Evolutionary conservation across 2,888 invertebrate species (phyloP).

Genomic region (Philereme vetulata): DNA sequence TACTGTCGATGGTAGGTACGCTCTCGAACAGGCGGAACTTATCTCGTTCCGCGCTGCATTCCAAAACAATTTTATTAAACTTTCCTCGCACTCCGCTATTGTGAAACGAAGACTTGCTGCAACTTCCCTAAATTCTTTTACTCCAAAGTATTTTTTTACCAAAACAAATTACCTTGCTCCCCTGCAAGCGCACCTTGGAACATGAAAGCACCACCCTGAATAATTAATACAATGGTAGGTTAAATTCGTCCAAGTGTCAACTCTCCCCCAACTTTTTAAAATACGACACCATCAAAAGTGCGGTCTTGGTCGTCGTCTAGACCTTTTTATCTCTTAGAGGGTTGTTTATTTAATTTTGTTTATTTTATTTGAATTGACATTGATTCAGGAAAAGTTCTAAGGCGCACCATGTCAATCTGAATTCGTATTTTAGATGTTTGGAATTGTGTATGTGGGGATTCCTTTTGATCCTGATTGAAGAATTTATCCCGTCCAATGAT

Average conservation of each 20-base stretch:
- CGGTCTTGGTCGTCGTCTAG: constrained; percentile 74
- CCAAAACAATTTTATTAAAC: constrained; percentile 79
- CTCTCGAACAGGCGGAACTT: constrained; percentile 60
- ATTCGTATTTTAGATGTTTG: constrained; percentile 54
- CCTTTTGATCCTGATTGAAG: constrained; percentile 78
- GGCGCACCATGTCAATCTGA: constrained; percentile 50
- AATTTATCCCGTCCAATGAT: constrained; percentile 67
- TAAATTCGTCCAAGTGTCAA: constrained; percentile 82
- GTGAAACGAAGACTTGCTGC: constrained; percentile 60
- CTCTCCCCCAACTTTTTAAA: constrained; percentile 79
- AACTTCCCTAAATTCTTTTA: constrained; percentile 75
- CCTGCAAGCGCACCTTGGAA: constrained; percentile 75
- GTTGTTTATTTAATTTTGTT: constrained; percentile 80
- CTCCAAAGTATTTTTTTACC: constrained; percentile 57
- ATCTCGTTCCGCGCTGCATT: constrained; percentile 73
- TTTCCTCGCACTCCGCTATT: constrained; percentile 63
- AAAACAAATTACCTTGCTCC: constrained; percentile 79
- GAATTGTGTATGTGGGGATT: constrained; percentile 45
- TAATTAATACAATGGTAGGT: constrained; percentile 84
- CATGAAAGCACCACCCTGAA: constrained; percentile 78
- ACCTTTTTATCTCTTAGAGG: constrained; percentile 75
- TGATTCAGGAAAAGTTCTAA: constrained; percentile 72
- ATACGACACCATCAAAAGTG: constrained; percentile 80
- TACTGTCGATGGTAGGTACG: constrained; percentile 65
- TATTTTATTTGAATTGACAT: constrained; percentile 81